Conservation (phyloP, 2,113 vertebrate genomes). For the Melanostigma gelatinosum region DNA sequence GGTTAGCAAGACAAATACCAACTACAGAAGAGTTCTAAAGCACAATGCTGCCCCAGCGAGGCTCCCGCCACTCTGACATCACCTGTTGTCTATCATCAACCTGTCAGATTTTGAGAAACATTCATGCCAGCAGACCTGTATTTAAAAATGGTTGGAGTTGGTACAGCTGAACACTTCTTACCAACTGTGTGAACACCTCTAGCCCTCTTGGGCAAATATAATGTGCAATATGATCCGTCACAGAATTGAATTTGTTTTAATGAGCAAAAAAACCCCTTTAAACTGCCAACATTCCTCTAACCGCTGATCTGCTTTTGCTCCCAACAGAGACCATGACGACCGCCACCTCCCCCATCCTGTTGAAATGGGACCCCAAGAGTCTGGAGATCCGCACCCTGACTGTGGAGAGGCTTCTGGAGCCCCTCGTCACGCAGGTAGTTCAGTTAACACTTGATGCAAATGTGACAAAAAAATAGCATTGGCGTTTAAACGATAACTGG, state of each 20-base stretch:
- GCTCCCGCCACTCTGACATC: not conserved
- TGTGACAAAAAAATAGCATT: not conserved
- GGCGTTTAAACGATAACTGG: not conserved
- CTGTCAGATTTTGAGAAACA: slow-evolving; percentile 2
- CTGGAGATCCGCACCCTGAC: slow-evolving; percentile 88
- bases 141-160: not conserved
- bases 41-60: slow-evolving; percentile 5
- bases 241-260: not conserved
- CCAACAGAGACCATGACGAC: slow-evolving; percentile 84
- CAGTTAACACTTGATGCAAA: not conserved
- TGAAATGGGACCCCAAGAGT: slow-evolving; percentile 89
- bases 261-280: not conserved
- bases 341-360: slow-evolving; percentile 86
- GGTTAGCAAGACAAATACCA: not conserved
- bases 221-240: not conserved
- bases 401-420: slow-evolving; percentile 87
- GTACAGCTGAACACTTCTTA: not conserved
- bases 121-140: too few species aligned
- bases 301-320: slow-evolving; percentile 31
- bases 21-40: not conserved
- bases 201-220: not conserved
- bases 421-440: slow-evolving; percentile 86
- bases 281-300: not conserved
- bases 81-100: slow-evolving; percentile 1
- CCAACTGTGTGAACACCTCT: not conserved